Evolutionary conservation across 2,888 invertebrate species (phyloP).

Genomic region (Caenorhabditis drosophilae): DNA sequence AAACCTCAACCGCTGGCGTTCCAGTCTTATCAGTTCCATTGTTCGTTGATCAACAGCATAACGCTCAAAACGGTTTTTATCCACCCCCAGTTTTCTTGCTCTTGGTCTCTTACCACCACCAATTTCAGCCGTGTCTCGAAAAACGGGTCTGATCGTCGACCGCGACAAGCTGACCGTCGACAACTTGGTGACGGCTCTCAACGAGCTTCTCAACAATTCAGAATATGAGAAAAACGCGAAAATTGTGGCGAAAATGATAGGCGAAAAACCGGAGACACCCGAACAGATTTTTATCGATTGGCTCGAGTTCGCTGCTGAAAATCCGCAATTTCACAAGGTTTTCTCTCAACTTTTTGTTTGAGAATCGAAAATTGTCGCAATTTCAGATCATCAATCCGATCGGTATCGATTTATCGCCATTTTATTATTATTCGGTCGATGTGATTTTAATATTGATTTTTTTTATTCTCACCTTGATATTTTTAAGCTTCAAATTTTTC

Average conservation of each 20-base stretch:
- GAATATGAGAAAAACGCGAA: constrained; percentile 31
- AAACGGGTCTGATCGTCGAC: constrained; percentile 26
- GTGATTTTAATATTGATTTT: constrained; percentile 3
- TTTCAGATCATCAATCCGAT: too few species aligned
- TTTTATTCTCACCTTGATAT: background rate
- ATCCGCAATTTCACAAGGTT: constrained; percentile 30
- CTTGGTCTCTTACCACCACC: too few species aligned
- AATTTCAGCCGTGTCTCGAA: constrained; percentile 16
- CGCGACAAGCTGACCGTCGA: constrained; percentile 16
- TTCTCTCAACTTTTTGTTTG: too few species aligned
- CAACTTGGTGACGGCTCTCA: constrained; percentile 18
- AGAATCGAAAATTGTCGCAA: too few species aligned
- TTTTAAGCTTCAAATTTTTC: background rate
- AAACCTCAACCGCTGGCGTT: constrained; percentile 43
- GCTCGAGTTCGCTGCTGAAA: constrained; percentile 37
- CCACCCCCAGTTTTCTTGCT: background rate
- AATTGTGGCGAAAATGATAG: constrained; percentile 31
- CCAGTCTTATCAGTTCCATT: constrained; percentile 49
- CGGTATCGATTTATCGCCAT: constrained; percentile 14
- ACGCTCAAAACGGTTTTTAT: constrained; percentile 24
- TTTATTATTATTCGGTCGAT: constrained; percentile 28
- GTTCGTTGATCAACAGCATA: constrained; percentile 49
- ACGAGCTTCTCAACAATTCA: constrained; percentile 15
- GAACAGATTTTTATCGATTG: constrained; percentile 29
- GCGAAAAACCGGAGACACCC: constrained; percentile 23